Evolutionary conservation across 1,140 invertebrate species (phyloP).

Genomic region (Euura saliciscinereae): DNA sequence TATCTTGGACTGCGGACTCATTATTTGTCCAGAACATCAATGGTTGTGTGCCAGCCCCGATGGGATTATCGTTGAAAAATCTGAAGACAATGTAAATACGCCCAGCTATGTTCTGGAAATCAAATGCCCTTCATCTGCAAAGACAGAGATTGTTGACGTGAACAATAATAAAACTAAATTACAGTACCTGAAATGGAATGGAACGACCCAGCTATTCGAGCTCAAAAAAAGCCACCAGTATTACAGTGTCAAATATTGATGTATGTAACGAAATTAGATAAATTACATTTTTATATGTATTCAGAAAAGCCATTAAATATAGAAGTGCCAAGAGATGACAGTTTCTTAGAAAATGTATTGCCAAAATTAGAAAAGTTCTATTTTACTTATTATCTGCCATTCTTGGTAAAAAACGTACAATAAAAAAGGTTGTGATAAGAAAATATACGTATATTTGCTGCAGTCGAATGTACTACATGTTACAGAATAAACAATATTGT

Average conservation of each 20-base stretch:
- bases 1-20: no score
- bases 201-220: no score
- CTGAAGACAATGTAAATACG: no score
- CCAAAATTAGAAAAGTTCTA: background rate
- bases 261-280: background rate
- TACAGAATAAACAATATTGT: background rate
- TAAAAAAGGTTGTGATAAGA: background rate
- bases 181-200: no score
- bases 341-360: background rate
- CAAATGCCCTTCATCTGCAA: no score
- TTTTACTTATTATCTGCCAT: background rate
- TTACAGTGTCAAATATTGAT: background rate
- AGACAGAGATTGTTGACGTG: no score
- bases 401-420: no score
- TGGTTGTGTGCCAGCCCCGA: no score
- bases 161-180: no score
- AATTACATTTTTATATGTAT: background rate
- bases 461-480: background rate
- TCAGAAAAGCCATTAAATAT: background rate
- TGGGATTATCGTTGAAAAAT: no score
- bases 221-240: background rate
- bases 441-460: background rate
- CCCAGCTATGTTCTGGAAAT: no score
- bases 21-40: no score
- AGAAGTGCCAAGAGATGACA: background rate